Evolutionary conservation across 2,113 vertebrate species (phyloP).

Genomic region (Engystomops pustulosus): DNA sequence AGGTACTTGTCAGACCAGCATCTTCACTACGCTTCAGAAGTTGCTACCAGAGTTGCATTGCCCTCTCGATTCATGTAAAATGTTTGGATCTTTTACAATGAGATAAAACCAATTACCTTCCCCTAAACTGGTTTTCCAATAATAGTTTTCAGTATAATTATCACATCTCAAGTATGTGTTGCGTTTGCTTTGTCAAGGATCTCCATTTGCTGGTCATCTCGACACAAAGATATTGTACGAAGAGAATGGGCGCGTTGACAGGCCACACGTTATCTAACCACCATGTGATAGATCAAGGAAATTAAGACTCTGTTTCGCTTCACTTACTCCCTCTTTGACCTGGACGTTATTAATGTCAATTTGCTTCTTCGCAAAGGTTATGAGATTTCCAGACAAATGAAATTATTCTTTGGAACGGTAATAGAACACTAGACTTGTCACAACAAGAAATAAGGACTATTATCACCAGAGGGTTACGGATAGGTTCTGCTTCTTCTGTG

Average conservation of each 20-base stretch:
- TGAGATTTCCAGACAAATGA: slow-evolving; percentile 28
- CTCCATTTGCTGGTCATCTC: neutral
- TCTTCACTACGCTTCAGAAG: neutral
- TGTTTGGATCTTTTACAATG: no score
- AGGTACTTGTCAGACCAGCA: neutral
- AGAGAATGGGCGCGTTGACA: neutral
- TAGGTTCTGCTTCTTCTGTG: neutral
- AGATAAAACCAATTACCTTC: neutral
- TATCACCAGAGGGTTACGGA: neutral
- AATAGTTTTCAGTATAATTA: neutral
- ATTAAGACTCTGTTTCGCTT: slow-evolving; percentile 18
- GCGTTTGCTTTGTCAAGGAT: neutral
- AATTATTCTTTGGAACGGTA: neutral
- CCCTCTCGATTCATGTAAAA: no score
- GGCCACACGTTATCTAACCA: slow-evolving; percentile 6
- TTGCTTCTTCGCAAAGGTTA: slow-evolving; percentile 40
- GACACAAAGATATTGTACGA: neutral
- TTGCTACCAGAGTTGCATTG: neutral
- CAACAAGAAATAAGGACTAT: neutral
- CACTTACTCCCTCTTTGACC: slow-evolving; percentile 31
- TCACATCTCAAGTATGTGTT: neutral
- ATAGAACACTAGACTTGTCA: neutral
- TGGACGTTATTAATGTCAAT: slow-evolving; percentile 41
- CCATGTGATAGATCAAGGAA: slow-evolving; percentile 21
- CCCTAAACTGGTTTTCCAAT: neutral